Percentiles rank a stretch among this genome's conserved stretches.
phyloP scores from a whole-genome alignment of 2,113 vertebrate genomes.

The Ceyx margarethae region DNA sequence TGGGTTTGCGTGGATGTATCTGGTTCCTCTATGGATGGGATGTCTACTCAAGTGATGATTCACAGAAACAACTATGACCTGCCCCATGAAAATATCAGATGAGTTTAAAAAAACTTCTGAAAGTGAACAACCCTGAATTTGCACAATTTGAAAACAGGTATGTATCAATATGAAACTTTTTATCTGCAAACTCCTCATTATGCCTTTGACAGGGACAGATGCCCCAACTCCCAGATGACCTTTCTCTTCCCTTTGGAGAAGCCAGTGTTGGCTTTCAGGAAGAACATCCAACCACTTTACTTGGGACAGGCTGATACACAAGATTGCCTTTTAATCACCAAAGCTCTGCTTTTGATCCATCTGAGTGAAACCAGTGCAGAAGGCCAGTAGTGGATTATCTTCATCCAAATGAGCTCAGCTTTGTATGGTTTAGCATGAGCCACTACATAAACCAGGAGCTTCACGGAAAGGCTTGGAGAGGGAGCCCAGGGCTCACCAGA shows the following conservation, averaged over 20 bases:
- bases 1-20: background rate
- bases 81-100: background rate
- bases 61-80: background rate
- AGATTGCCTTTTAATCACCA: background rate
- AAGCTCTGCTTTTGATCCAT: background rate
- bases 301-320: background rate
- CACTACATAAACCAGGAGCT: background rate
- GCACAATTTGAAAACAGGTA: background rate
- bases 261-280: background rate
- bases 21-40: background rate
- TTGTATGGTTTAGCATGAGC: background rate
- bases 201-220: background rate
- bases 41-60: background rate
- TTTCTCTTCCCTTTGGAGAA: background rate
- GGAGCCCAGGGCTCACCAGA: background rate
- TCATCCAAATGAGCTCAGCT: rapidly evolving
- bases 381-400: background rate
- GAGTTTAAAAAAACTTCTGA: background rate
- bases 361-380: background rate
- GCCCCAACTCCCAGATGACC: background rate
- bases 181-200: background rate
- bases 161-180: background rate
- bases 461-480: background rate
- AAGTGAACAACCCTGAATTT: background rate
- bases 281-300: background rate